Evolutionary conservation across 2,797 vertebrate genomes (phyloP), one percentile per base, ranked within the genome.

Genomic region (Arctocebus calabarensis): DNA sequence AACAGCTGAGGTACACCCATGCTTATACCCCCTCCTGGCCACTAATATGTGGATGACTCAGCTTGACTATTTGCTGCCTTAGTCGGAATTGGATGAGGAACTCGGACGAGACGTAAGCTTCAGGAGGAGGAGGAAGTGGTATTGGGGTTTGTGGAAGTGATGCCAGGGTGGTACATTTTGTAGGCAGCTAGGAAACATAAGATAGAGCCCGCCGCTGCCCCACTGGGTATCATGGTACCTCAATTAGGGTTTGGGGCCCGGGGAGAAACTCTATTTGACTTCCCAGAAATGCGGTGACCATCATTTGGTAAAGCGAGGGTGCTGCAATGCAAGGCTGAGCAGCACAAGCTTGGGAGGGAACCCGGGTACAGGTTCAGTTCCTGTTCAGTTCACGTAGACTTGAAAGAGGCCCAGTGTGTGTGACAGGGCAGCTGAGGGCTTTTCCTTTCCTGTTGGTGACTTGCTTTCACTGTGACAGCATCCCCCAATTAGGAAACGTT

Each of bases 341-440:
- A 20, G 6, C 57, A 34, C 57, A 25, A 66, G 17, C 66, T 45
- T 34, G 40, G 40, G 23, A 81, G 79, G 40, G 19, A 81, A 13
- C 7, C 17, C 1, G 20, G 62, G 16, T 27, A 22, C 29, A 13
- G 23, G 3, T 0, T 6, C 12, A n/a, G n/a, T n/a, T 3, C 3
- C 55, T 29, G 0, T 45, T 52, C 25, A 20, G 59, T 40, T 71
- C 29, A 16, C 57, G n/a, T 2, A 32, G n/a, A 87, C n/a, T 3
- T 52, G 10, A 6, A 73, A 37, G 34, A 14, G 20, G 14, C 71
- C 37, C 8, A 12, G 3, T 32, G 27, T 89, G 23, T 71, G 62
- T 68, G 25, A 4, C 45, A 34, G 37, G 29, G 5, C 9, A 57
- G 12, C 62, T 14, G 17, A 2, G 16, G 14, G 32, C 5, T 3